A percentile compares a stretch with the other conserved stretches of the same genome.
phyloP scores from a whole-genome alignment of 2,797 vertebrate species.

The Eulemur coronatus region DNA sequence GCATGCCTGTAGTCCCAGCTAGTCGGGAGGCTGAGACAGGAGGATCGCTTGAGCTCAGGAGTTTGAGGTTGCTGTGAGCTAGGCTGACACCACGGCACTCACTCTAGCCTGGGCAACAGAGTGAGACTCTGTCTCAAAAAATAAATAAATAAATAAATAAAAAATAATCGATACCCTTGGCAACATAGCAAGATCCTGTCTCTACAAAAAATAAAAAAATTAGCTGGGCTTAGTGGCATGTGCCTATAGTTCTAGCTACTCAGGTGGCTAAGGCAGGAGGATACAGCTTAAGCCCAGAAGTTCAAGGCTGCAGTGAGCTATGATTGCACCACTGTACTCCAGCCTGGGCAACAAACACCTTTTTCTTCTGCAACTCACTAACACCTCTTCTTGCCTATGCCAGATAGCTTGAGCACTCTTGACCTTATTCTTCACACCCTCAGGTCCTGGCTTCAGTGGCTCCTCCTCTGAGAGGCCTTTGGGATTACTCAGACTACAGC shows the following conservation, averaged over 20 bases:
- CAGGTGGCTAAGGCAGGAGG: not conserved
- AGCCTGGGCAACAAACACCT: not conserved
- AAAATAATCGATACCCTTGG: not conserved
- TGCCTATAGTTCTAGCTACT: not conserved
- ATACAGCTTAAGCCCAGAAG: not conserved
- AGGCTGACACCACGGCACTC: too few relatives aligned
- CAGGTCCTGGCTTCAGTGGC: not conserved
- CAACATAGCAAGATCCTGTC: not conserved
- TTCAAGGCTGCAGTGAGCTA: not conserved
- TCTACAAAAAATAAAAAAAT: not conserved
- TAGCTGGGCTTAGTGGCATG: not conserved
- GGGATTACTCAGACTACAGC: not conserved
- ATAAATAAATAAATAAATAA: too few relatives aligned
- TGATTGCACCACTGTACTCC: not conserved
- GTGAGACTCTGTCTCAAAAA: too few relatives aligned
- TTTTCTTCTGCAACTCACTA: not conserved
- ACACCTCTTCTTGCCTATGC: not conserved
- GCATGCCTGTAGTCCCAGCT: too few relatives aligned
- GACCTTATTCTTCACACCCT: not conserved
- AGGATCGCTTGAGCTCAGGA: too few relatives aligned
- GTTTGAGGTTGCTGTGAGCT: too few relatives aligned
- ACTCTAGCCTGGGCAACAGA: too few relatives aligned
- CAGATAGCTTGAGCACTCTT: not conserved
- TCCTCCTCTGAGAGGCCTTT: not conserved
- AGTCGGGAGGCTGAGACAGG: too few relatives aligned